These are phyloP conservation scores for Epinephelus cyanopodus DNA, from an alignment of 2,113 vertebrate species.

Conservation along the genomic window DNA sequence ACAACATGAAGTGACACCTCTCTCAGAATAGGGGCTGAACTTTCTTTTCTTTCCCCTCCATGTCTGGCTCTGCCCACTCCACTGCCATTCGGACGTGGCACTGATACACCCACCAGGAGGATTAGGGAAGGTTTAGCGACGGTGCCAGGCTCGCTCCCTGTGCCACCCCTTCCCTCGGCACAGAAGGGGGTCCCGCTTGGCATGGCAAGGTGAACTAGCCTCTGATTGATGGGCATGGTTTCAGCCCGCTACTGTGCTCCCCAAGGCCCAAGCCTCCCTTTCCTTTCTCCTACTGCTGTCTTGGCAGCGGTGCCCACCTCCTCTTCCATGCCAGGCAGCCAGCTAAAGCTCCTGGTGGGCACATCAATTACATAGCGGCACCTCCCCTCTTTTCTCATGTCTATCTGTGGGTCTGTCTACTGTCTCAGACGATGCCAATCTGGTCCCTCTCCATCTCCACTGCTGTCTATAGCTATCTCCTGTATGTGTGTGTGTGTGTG, in stretches of 20 bases:
- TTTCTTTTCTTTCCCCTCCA: conserved; percentile 47
- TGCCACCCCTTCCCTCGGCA: conserved; percentile 74
- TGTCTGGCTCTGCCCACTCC: conserved; percentile 57
- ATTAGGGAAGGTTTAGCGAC: conserved; percentile 77
- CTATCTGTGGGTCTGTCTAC: conserved; percentile 79
- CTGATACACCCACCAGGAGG: conserved; percentile 76
- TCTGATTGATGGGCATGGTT: conserved; percentile 87
- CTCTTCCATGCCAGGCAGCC: conserved; percentile 78
- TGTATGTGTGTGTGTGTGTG: conserved; percentile 29
- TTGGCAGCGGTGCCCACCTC: conserved; percentile 81
- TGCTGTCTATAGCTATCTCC: conserved; percentile 68
- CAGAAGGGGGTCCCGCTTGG: conserved; percentile 81
- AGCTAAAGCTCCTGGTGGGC: conserved; percentile 85
- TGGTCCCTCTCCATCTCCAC: conserved; percentile 74
- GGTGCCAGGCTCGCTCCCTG: conserved; percentile 74
- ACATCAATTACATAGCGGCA: conserved; percentile 85
- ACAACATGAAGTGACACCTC: conserved; percentile 49
- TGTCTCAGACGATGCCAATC: conserved; percentile 78
- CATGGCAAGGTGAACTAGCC: conserved; percentile 85
- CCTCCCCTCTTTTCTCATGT: conserved; percentile 80
- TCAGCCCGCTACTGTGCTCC: conserved; percentile 80
- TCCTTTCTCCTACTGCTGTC: conserved; percentile 79
- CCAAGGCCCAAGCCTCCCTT: conserved; percentile 76
- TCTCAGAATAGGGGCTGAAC: conserved; percentile 61
- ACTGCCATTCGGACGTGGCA: conserved; percentile 69